These are phyloP conservation scores for Litoditis marina DNA, from an alignment of 2,888 invertebrate genomes.

Conservation along the genomic window DNA sequence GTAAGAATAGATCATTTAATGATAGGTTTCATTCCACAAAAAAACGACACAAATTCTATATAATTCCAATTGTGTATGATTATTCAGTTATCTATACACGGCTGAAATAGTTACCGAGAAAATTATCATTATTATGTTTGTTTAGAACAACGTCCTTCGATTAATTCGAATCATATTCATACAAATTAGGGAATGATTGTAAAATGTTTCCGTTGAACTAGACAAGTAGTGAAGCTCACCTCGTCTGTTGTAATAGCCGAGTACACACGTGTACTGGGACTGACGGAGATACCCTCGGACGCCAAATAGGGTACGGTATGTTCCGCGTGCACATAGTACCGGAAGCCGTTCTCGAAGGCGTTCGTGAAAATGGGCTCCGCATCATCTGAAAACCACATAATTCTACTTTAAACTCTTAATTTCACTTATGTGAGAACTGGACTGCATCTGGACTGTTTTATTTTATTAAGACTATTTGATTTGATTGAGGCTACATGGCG, in stretches of 20 bases:
- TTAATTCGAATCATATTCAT: background rate
- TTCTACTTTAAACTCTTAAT: too few species aligned
- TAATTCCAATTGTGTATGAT: too few species aligned
- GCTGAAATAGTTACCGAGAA: background rate
- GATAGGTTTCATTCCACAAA: background rate
- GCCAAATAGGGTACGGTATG: constrained; percentile 45
- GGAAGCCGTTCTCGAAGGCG: constrained; percentile 55
- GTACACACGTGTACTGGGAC: constrained; percentile 43
- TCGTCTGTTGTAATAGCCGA: constrained; percentile 31
- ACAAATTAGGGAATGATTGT: background rate
- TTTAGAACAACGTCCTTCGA: background rate
- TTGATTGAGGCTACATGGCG: too few species aligned
- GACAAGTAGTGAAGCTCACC: constrained; percentile 14
- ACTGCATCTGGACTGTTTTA: too few species aligned
- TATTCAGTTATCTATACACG: too few species aligned
- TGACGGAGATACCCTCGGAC: constrained; percentile 55
- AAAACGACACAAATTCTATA: too few species aligned
- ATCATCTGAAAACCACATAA: too few species aligned
- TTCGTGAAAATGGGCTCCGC: constrained; percentile 43
- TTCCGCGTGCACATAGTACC: constrained; percentile 54
- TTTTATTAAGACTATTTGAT: too few species aligned
- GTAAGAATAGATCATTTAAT: background rate
- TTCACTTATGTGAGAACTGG: background rate
- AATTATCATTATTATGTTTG: background rate
- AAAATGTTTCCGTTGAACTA: background rate